phyloP scores from a whole-genome alignment of 2,797 vertebrate species.

The Sebastes paucispinis region DNA sequence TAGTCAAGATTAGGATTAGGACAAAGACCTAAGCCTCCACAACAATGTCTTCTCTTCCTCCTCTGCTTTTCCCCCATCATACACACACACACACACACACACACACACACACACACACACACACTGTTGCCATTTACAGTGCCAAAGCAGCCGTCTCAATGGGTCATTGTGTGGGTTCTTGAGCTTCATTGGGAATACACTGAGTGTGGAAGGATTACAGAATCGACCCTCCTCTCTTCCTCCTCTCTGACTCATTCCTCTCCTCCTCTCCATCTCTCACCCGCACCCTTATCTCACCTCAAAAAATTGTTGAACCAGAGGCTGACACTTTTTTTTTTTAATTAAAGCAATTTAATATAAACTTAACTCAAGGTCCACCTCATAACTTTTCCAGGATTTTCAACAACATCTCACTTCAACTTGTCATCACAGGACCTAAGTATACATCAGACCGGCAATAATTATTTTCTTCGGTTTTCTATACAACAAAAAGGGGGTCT shows the following conservation, averaged over 20 bases:
- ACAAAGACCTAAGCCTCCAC: slow-evolving; percentile 14
- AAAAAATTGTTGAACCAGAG: not conserved
- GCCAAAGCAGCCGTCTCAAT: slow-evolving; percentile 63
- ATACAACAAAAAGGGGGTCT: too few species aligned
- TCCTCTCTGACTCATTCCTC: slow-evolving; percentile 1
- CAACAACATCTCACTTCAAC: not conserved
- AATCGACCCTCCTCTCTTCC: not conserved
- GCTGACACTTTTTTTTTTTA: not conserved
- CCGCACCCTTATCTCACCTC: not conserved
- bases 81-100: not conserved
- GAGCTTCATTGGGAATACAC: slow-evolving; percentile 65
- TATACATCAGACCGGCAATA: not conserved
- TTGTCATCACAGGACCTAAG: not conserved
- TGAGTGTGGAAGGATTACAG: slow-evolving; percentile 65
- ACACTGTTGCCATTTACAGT: slow-evolving; percentile 63
- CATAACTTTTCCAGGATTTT: not conserved
- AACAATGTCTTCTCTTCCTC: slow-evolving; percentile 31
- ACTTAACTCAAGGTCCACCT: not conserved
- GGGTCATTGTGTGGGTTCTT: slow-evolving; percentile 63
- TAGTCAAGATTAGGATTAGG: slow-evolving; percentile 47
- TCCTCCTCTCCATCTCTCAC: not conserved
- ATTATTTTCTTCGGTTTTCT: too few species aligned
- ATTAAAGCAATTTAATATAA: not conserved
- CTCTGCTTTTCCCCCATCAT: not conserved
- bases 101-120: not conserved